phyloP scores from a whole-genome alignment of 2,888 invertebrate species.

The Celastrina argiolus region DNA sequence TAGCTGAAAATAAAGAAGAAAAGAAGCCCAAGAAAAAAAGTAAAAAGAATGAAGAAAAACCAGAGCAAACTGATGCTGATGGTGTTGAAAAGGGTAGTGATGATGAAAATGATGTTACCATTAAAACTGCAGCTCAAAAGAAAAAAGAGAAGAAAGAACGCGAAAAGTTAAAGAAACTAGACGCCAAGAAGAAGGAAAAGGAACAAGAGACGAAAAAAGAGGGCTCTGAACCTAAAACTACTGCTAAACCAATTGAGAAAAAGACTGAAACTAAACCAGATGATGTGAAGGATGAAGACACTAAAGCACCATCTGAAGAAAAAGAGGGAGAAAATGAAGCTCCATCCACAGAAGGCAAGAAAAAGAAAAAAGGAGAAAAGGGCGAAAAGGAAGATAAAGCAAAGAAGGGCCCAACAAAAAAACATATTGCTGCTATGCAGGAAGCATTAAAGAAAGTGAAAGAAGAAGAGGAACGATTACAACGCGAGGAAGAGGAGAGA shows the following conservation, averaged over 20 bases:
- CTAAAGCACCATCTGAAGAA: slow-evolving; percentile 55
- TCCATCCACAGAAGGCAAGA: slow-evolving; percentile 59
- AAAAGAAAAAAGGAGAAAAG: slow-evolving; percentile 68
- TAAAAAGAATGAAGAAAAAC: slow-evolving; percentile 56
- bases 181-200: slow-evolving; percentile 79
- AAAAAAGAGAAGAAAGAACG: slow-evolving; percentile 93
- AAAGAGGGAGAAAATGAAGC: slow-evolving; percentile 54
- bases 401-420: slow-evolving; percentile 87
- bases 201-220: slow-evolving; percentile 57
- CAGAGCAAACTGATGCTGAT: slow-evolving; percentile 45
- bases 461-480: slow-evolving; percentile 90
- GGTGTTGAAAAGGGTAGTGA: slow-evolving; percentile 67
- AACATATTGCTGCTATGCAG: slow-evolving; percentile 93
- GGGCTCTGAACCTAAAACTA: slow-evolving; percentile 42
- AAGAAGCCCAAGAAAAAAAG: slow-evolving; percentile 52
- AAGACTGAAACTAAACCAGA: slow-evolving; percentile 46
- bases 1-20: slow-evolving; percentile 58
- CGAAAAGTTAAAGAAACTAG: slow-evolving; percentile 85
- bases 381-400: slow-evolving; percentile 78
- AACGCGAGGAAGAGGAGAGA: slow-evolving; percentile 88
- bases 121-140: slow-evolving; percentile 91
- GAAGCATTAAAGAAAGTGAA: slow-evolving; percentile 91
- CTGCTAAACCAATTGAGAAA: slow-evolving; percentile 38
- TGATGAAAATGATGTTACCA: slow-evolving; percentile 78
- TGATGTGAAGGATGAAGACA: slow-evolving; percentile 58